phyloP scores from a whole-genome alignment of 64 coral and sea anemone species.

The Stichodactyla mertensii region DNA sequence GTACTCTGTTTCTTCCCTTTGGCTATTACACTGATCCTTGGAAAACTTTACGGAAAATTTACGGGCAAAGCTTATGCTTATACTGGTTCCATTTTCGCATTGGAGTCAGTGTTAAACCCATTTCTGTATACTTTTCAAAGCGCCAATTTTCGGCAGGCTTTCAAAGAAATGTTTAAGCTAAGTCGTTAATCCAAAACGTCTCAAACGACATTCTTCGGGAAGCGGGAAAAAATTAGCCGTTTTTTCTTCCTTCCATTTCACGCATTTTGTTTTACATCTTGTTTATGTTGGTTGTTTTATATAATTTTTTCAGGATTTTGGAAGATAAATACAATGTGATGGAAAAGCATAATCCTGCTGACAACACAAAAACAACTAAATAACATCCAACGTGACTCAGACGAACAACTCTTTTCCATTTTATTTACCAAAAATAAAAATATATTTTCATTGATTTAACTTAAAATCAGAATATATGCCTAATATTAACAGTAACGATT shows the following conservation, averaged over 20 bases:
- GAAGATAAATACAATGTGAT: too few relatives aligned
- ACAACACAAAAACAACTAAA: too few relatives aligned
- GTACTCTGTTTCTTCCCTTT: neutral
- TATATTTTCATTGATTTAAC: neutral
- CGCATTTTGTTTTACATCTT: too few relatives aligned
- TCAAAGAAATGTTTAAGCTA: conserved; percentile 4
- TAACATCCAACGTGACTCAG: neutral
- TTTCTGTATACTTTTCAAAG: conserved; percentile 32
- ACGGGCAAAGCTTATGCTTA: neutral
- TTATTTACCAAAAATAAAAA: neutral
- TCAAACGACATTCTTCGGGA: neutral
- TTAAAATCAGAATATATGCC: neutral
- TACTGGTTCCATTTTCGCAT: neutral
- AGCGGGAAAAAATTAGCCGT: too few relatives aligned
- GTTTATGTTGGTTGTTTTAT: too few relatives aligned
- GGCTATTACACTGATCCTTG: neutral
- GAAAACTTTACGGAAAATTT: neutral
- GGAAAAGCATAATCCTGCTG: too few relatives aligned
- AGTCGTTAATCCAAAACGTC: neutral
- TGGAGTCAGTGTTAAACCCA: neutral
- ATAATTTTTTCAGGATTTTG: too few relatives aligned
- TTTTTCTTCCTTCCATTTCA: too few relatives aligned
- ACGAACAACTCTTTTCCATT: neutral
- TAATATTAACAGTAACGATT: neutral
- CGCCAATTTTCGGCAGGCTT: conserved; percentile 25